phyloP scores from a whole-genome alignment of 2,797 vertebrate species.

The Sebastes taczanowskii region DNA sequence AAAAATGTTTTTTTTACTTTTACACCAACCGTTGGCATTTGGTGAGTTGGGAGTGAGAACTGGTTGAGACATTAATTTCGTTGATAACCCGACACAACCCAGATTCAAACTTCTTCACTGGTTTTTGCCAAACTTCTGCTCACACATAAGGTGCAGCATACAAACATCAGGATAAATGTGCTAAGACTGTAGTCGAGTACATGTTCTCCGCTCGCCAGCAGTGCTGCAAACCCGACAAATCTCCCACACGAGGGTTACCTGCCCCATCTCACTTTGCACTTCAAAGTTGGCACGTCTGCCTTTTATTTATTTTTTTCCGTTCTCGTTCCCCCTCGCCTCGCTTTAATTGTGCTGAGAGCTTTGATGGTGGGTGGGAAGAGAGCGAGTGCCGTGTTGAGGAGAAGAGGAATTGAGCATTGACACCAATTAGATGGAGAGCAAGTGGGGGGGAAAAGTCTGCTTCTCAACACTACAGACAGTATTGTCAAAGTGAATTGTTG shows the following conservation, averaged over 20 bases:
- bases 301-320: conserved; percentile 13
- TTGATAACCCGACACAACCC: too few species aligned
- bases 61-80: too few species aligned
- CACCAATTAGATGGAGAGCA: conserved; percentile 77
- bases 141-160: not conserved
- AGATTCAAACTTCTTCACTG: not conserved
- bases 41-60: too few species aligned
- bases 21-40: too few species aligned
- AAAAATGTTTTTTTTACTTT: too few species aligned
- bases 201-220: conserved; percentile 27
- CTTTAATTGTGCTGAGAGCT: conserved; percentile 81
- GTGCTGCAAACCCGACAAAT: conserved; percentile 59
- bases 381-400: conserved; percentile 40
- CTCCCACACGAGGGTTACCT: conserved; percentile 58
- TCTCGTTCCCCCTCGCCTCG: conserved; percentile 40
- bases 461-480: conserved; percentile 37
- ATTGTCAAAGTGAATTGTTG: conserved; percentile 36
- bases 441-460: conserved; percentile 1
- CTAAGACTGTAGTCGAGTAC: not conserved
- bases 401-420: conserved; percentile 70
- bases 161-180: conserved; percentile 12
- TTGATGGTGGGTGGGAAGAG: conserved; percentile 76
- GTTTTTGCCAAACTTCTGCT: not conserved
- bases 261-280: conserved; percentile 70
- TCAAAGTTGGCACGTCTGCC: conserved; percentile 73